phyloP scores from a whole-genome alignment of 2,888 invertebrate species.

The Athalia cordata region DNA sequence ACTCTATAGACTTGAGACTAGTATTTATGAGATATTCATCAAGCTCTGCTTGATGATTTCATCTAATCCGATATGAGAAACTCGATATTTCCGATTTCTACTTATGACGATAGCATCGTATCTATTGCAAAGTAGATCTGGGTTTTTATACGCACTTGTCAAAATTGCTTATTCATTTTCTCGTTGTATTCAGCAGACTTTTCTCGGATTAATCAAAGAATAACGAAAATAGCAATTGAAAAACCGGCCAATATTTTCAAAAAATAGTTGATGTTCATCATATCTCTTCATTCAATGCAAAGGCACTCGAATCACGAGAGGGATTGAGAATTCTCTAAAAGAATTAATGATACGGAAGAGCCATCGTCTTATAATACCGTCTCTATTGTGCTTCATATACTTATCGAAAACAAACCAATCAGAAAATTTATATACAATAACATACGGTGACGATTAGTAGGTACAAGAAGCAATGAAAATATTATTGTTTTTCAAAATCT shows the following conservation, averaged over 20 bases:
- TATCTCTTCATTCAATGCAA: slow-evolving; percentile 46
- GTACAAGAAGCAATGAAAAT: background rate
- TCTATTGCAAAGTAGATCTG: slow-evolving; percentile 13
- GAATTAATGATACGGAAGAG: slow-evolving; percentile 41
- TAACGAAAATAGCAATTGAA: slow-evolving; percentile 4
- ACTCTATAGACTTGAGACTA: slow-evolving; percentile 13
- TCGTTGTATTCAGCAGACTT: slow-evolving; percentile 14
- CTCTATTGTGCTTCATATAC: slow-evolving; percentile 56
- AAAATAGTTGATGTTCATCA: slow-evolving; percentile 24
- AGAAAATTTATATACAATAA: slow-evolving; percentile 5
- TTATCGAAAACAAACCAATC: slow-evolving; percentile 62
- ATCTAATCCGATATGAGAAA: slow-evolving; percentile 14
- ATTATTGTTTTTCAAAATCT: background rate
- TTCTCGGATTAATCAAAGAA: background rate
- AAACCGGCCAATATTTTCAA: slow-evolving; percentile 26
- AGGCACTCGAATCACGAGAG: slow-evolving; percentile 59
- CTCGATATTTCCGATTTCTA: slow-evolving; percentile 22
- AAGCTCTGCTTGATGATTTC: slow-evolving; percentile 18
- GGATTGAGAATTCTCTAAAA: slow-evolving; percentile 44
- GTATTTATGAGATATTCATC: slow-evolving; percentile 21
- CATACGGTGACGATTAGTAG: background rate
- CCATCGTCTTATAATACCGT: slow-evolving; percentile 9
- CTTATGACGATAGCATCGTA: slow-evolving; percentile 21
- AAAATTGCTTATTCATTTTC: background rate
- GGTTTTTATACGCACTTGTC: too few species aligned